A percentile compares a stretch with the other conserved stretches of the same genome.
phyloP scores from a whole-genome alignment of 2,797 vertebrate species.

The Gambusia yucatana region DNA sequence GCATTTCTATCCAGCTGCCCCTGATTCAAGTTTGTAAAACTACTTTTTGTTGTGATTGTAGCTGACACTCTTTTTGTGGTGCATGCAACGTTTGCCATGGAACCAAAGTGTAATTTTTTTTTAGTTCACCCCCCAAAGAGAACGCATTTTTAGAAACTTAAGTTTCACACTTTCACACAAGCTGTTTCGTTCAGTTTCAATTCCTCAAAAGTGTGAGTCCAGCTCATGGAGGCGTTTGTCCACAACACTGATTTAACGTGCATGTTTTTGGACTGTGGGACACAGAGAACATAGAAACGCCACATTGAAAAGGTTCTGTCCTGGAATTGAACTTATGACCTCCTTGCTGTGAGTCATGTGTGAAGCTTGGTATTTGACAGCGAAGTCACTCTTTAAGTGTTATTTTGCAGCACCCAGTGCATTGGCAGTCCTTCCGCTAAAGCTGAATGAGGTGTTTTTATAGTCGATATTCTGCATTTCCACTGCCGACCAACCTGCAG shows the following conservation, averaged over 20 bases:
- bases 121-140: neutral
- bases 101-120: neutral
- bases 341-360: neutral
- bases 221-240: neutral
- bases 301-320: neutral
- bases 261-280: neutral
- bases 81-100: neutral
- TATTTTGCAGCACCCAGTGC: neutral
- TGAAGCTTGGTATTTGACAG: neutral
- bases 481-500: neutral
- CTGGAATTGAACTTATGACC: neutral
- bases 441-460: neutral
- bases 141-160: neutral
- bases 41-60: neutral
- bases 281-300: neutral
- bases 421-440: neutral
- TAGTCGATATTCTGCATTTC: neutral
- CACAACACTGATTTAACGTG: neutral
- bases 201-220: neutral
- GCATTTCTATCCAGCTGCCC: neutral
- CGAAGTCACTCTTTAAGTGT: neutral
- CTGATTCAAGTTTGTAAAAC: neutral
- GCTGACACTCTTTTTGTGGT: neutral
- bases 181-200: neutral
- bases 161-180: neutral